Conservation (phyloP, 2,797 vertebrate species). For the Melanotaenia maccullochi region DNA sequence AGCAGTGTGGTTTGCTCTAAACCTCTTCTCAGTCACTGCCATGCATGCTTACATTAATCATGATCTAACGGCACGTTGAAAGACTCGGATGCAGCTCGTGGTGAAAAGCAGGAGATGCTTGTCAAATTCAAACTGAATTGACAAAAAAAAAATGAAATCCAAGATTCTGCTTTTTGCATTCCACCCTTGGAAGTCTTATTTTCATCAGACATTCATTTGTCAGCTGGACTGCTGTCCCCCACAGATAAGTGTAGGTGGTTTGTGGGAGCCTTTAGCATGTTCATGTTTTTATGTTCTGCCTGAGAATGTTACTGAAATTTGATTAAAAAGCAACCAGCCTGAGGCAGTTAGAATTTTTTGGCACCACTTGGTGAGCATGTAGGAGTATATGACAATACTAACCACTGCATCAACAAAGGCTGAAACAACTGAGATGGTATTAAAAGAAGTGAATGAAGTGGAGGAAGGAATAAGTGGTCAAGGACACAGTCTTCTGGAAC, state of each 20-base stretch:
- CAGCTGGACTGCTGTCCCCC: constrained; percentile 38
- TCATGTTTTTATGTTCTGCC: constrained; percentile 40
- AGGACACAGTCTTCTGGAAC: constrained; percentile 10
- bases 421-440: constrained; percentile 33
- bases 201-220: constrained; percentile 29
- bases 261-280: constrained; percentile 57
- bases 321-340: constrained; percentile 39
- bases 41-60: background rate
- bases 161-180: constrained; percentile 19
- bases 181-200: constrained; percentile 38
- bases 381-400: constrained; percentile 65
- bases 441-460: constrained; percentile 51
- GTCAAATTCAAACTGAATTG: constrained; percentile 21
- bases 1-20: background rate
- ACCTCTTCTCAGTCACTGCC: background rate
- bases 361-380: constrained; percentile 45
- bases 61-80: background rate
- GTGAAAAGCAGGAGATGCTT: constrained; percentile 1
- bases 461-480: constrained; percentile 25
- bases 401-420: constrained; percentile 57
- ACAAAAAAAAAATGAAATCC: background rate
- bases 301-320: constrained; percentile 31
- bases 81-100: background rate
- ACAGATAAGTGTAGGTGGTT: constrained; percentile 40
- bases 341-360: constrained; percentile 38